Evolutionary conservation across 2,888 invertebrate genomes (phyloP), one percentile per base, ranked within the genome.

Genomic region (Nephrotoma guestfalica): DNA sequence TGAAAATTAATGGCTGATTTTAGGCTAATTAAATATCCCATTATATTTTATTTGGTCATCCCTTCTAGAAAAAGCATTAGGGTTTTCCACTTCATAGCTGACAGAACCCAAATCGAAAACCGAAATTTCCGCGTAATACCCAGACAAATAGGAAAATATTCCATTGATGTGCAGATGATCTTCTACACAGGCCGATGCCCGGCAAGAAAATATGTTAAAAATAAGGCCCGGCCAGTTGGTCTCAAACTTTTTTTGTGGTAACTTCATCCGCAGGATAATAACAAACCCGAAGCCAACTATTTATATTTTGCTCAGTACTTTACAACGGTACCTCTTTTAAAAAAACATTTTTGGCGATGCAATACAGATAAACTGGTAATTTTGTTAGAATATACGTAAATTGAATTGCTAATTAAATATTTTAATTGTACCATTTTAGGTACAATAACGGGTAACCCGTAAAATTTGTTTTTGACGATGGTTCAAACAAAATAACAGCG

Each of bases 211-310:
- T 88, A 88, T 86, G 88, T 89, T 41, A 40, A 87, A 86, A 86
- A 87, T 11, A 89, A 89, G 87, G 89, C 89, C 45, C 89, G 89
- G 86, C 89, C 89, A 83, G 88, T 89, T 89, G 15, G 86, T 90
- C 45, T 11, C n/a, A 90, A 90, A 88, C 89, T 89, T 87, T 89
- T 90, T 88, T 90, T 88, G 89, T 90, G 15, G 87, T 88, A 83
- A 88, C 89, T 87, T 86, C 89, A 30, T 87, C 88, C 83, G 86
- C 88, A 57, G 88, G 89, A 3, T 71, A 11, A 71, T 0, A 71
- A n/a, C 6, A 2, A 3, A 30, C 30, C 30, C 30, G 3, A 71
- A 15, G 4, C 4, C 18, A 89, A n/a, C 3, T 30, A 30, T 30
- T 30, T 71, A 6, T 43, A 43, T 71, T 71, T 83, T 13, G 83